These are phyloP conservation scores for Dryococelus australis DNA, from an alignment of 2,888 invertebrate species.

Conservation along the genomic window DNA sequence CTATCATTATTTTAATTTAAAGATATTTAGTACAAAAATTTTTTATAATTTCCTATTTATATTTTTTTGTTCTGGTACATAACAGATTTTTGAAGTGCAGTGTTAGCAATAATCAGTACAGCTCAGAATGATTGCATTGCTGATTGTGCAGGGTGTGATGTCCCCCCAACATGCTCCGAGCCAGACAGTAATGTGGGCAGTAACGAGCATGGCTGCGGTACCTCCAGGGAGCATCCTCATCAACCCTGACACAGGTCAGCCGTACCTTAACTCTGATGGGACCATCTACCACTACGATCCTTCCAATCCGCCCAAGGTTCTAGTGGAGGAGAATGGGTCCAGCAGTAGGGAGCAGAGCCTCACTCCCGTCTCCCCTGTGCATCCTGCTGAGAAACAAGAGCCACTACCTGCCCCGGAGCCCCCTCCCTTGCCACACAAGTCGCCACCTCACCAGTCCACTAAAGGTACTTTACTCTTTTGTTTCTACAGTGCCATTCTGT, in stretches of 20 bases:
- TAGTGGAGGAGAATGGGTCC: slow-evolving; percentile 35
- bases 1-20: too few species aligned
- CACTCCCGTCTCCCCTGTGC: background rate
- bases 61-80: too few species aligned
- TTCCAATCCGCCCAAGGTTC: slow-evolving; percentile 65
- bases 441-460: background rate
- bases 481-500: too few species aligned
- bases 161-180: slow-evolving; percentile 48
- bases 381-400: background rate
- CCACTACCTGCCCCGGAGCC: background rate
- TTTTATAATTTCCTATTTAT: too few species aligned
- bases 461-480: background rate
- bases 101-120: too few species aligned
- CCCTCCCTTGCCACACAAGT: background rate
- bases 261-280: slow-evolving; percentile 79
- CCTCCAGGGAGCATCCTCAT: slow-evolving; percentile 89
- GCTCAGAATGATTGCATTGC: background rate
- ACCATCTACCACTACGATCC: slow-evolving; percentile 80
- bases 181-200: slow-evolving; percentile 79
- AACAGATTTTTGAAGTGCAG: too few species aligned
- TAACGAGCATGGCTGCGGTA: slow-evolving; percentile 83
- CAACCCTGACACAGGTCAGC: slow-evolving; percentile 82
- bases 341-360: slow-evolving; percentile 11
- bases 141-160: background rate
- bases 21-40: too few species aligned